phyloP scores from a whole-genome alignment of 2,888 invertebrate species.

The Oegoconia quadripuncta region DNA sequence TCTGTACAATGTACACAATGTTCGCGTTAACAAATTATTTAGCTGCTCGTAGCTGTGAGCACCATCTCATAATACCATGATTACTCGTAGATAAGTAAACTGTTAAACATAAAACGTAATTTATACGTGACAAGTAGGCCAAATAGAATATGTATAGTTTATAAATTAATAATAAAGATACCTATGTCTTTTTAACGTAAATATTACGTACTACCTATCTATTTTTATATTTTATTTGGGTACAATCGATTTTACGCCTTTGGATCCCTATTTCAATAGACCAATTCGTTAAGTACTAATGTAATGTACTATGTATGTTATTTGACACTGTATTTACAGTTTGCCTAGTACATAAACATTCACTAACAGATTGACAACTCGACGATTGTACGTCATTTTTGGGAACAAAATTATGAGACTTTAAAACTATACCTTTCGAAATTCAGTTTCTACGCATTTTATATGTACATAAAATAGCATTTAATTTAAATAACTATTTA shows the following conservation, averaged over 20 bases:
- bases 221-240: slow-evolving; percentile 4
- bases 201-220: neutral
- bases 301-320: neutral
- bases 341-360: neutral
- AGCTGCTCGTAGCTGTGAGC: slow-evolving; percentile 1
- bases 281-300: neutral
- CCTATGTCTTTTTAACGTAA: slow-evolving; percentile 3
- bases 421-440: slow-evolving; percentile 21
- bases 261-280: no score
- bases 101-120: slow-evolving; percentile 2
- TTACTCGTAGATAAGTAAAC: neutral
- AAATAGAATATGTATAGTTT: no score
- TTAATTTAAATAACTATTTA: slow-evolving; percentile 49
- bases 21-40: slow-evolving; percentile 8
- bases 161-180: no score
- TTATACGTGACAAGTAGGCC: slow-evolving; percentile 8
- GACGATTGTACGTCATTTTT: slow-evolving; percentile 30
- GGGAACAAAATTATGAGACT: slow-evolving; percentile 59
- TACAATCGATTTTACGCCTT: neutral
- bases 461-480: slow-evolving; percentile 41
- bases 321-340: neutral
- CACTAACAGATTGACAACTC: slow-evolving; percentile 4
- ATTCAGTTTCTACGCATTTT: slow-evolving; percentile 12
- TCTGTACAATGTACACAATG: slow-evolving; percentile 14
- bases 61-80: slow-evolving; percentile 1